Evolutionary conservation across 2,888 invertebrate genomes (phyloP), one percentile per base, ranked within the genome.

Genomic region (Hololepta plana): DNA sequence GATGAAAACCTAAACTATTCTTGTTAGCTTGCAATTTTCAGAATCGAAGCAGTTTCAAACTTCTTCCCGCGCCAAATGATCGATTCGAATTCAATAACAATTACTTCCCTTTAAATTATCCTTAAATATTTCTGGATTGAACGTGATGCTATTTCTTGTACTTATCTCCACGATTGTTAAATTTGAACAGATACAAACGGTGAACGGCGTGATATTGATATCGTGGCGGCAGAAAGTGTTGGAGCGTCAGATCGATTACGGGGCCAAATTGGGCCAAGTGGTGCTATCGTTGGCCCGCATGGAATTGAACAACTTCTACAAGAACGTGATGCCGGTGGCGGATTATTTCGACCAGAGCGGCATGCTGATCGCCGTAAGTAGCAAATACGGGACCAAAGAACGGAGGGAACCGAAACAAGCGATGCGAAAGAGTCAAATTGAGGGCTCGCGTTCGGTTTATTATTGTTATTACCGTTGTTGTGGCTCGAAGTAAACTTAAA

Each of bases 271-370:
- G 34, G 87, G 87, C 20, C 84, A 85, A 58, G 75, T 80, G 30
- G 72, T 75, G 38, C 69, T 85, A 38, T 75, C 76, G 33, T 59
- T 87, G 39, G 87, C 85, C 30, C 63, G 73, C 48, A 84, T 85
- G 82, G 87, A 87, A 57, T 66, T 87, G 28, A 71, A 68, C 49
- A 85, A 85, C 63, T 87, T 85, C 64, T 84, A 81, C 50, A 73
- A 72, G 47, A 77, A 76, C 54, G 85, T 85, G 25, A 79, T 84
- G 70, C 84, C 85, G 0, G 85, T 87, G 12, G 84, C 82, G 0
- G 87, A 87, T 49, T 85, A 84, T 56, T 85, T 82, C 49, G 85
- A 85, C 48, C 84, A 85, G 53, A 74, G 74, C 46, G 79, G 79
- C 46, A 73, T 84, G 64, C 57, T 76, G 20, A 54, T 69, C 40